Evolutionary conservation across 2,888 invertebrate species (phyloP), one percentile per base, ranked within the genome.

Genomic region (Heliconius ethilla): DNA sequence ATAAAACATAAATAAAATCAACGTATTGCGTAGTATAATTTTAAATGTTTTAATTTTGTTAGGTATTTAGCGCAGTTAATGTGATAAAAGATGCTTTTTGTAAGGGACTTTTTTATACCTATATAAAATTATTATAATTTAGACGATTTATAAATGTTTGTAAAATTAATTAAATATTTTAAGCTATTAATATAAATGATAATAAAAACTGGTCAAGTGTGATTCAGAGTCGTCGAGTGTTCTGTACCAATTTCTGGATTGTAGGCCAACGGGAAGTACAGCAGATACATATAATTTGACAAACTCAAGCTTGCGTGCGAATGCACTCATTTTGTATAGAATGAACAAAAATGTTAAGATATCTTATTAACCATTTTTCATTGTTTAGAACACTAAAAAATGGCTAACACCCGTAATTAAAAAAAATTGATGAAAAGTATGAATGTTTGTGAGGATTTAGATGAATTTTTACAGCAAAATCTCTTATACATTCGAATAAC

Each of bases 121-220:
- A 55, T 59, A n/a, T 25, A 45, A 37, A 40, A 25, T 40, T 40
- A 25, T n/a, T 25, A 15, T 70, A 29, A 70, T 33, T 37, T 72
- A n/a, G 15, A 15, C 33, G 22, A 59, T 33, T n/a, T 37, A 33
- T 33, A 55, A 29, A 33, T 33, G 15, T 33, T 78, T 27, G 51
- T 69, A 79, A 70, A 70, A 75, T 79, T 76, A 74, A 74, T 76
- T 70, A 75, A 75, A 65, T 74, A 40, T 66, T 37, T 18, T n/a
- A 70, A 70, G 69, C 33, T 74, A 74, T 79, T 22, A 7, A 51
- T 51, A 51, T 22, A 51, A 51, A 51, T 51, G 2, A 18, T 15
- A 22, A 45, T 55, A 75, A 51, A 51, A 77, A 66, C 66, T 72
- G 79, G 7, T 10, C 29, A 22, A 45, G 33, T 33, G 33, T 33